Conservation (phyloP, 1,140 invertebrate genomes). For the Fragariocoptes setiger region DNA sequence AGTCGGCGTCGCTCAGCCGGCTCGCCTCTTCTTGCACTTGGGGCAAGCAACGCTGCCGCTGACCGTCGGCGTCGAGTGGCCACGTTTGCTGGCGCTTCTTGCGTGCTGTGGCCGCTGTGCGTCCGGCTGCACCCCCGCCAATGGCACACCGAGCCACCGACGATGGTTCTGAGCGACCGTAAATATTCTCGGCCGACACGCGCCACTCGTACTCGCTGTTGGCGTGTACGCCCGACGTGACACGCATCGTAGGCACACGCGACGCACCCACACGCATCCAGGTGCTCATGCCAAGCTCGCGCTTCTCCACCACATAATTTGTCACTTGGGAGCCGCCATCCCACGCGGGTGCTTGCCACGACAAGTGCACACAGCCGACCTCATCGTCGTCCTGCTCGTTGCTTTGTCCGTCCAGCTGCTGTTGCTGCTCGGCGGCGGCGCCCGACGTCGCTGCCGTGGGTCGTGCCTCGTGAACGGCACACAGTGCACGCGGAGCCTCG, state of each 20-base stretch:
- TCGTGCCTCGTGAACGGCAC: too few species aligned
- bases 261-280: conserved; percentile 88
- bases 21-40: not conserved
- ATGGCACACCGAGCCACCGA: conserved; percentile 28
- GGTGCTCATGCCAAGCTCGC: conserved; percentile 59
- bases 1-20: conserved; percentile 53
- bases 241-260: conserved; percentile 57
- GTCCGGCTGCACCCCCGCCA: not conserved
- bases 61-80: conserved; percentile 54
- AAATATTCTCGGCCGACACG: conserved; percentile 79
- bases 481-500: conserved; percentile 69
- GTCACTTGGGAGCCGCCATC: conserved; percentile 81
- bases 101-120: conserved; percentile 5
- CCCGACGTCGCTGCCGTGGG: too few species aligned
- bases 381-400: conserved; percentile 13
- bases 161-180: conserved; percentile 70
- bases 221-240: conserved; percentile 44
- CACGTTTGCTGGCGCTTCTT: conserved; percentile 38
- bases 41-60: conserved; percentile 56
- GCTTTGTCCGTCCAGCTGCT: conserved; percentile 61
- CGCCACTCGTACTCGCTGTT: conserved; percentile 88
- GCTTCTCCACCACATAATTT: conserved; percentile 72
- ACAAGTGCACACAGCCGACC: conserved; percentile 31
- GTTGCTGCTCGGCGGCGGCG: too few species aligned
- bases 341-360: conserved; percentile 68